Conservation (phyloP, 2,888 invertebrate species). For the Boloria selene region DNA sequence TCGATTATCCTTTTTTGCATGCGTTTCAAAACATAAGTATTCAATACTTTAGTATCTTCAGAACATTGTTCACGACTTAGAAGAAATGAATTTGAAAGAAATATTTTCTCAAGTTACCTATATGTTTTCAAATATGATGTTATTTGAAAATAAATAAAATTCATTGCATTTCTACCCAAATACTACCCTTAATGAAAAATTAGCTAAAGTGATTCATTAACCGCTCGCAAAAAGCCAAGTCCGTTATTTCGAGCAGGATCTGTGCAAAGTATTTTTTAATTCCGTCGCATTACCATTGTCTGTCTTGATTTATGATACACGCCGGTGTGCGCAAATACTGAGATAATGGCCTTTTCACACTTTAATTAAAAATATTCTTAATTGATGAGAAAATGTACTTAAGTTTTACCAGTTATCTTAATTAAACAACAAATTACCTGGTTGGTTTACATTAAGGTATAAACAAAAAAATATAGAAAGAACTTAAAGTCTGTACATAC, state of each 20-base stretch:
- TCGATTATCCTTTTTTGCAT: too few species aligned
- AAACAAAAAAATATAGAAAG: too few species aligned
- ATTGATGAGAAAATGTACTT: constrained; percentile 58
- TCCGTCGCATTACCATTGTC: constrained; percentile 78
- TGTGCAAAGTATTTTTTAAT: constrained; percentile 76
- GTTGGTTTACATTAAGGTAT: too few species aligned
- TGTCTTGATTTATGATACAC: constrained; percentile 68
- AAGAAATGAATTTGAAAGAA: constrained; percentile 1
- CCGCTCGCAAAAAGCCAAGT: constrained; percentile 74
- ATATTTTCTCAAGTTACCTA: neutral
- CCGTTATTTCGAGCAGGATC: constrained; percentile 71
- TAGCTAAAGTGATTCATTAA: constrained; percentile 80
- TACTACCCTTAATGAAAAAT: constrained; percentile 63
- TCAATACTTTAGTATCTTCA: too few species aligned
- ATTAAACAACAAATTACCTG: constrained; percentile 18
- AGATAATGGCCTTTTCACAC: constrained; percentile 76
- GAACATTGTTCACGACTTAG: too few species aligned
- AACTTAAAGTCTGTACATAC: neutral
- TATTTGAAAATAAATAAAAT: neutral
- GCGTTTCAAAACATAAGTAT: too few species aligned
- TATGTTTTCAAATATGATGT: neutral
- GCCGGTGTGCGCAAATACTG: constrained; percentile 58
- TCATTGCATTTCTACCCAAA: constrained; percentile 37
- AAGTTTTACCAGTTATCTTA: constrained; percentile 24
- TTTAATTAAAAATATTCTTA: constrained; percentile 66